A percentile compares a stretch with the other conserved stretches of the same genome.
Evolutionary conservation across 2,113 vertebrate genomes (phyloP).

Genomic region (Abramis brama): DNA sequence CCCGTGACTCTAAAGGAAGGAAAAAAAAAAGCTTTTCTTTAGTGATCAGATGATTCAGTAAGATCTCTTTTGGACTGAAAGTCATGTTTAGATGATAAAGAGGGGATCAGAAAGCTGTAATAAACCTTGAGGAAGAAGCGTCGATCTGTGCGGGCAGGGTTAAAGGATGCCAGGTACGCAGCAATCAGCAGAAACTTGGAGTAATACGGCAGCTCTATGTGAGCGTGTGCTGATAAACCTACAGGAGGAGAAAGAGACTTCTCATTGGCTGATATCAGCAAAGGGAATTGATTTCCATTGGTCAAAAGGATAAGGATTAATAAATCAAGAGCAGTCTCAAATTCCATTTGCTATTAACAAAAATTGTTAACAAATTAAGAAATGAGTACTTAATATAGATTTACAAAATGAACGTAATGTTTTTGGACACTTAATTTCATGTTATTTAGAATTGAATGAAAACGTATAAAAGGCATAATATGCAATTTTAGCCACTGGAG

Average conservation of each 20-base stretch:
- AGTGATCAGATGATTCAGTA: not conserved
- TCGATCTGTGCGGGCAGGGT: slow-evolving; percentile 93
- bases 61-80: not conserved
- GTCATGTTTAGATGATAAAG: not conserved
- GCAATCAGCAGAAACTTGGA: slow-evolving; percentile 97
- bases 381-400: not conserved
- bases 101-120: not conserved
- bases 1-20: slow-evolving; percentile 85
- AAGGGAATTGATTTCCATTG: not conserved
- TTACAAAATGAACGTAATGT: too few relatives aligned
- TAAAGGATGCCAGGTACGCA: slow-evolving; percentile 95
- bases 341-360: not conserved
- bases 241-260: not conserved
- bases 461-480: not conserved
- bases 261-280: not conserved
- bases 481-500: too few relatives aligned
- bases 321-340: not conserved
- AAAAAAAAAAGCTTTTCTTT: slow-evolving; percentile 12
- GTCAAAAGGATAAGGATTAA: not conserved
- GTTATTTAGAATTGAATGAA: not conserved
- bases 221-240: slow-evolving; percentile 92
- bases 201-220: slow-evolving; percentile 95
- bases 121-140: slow-evolving; percentile 96
- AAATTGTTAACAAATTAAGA: too few relatives aligned
- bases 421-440: not conserved